Evolutionary conservation across 2,113 vertebrate genomes (phyloP).

Genomic region (Chinchilla lanigera): DNA sequence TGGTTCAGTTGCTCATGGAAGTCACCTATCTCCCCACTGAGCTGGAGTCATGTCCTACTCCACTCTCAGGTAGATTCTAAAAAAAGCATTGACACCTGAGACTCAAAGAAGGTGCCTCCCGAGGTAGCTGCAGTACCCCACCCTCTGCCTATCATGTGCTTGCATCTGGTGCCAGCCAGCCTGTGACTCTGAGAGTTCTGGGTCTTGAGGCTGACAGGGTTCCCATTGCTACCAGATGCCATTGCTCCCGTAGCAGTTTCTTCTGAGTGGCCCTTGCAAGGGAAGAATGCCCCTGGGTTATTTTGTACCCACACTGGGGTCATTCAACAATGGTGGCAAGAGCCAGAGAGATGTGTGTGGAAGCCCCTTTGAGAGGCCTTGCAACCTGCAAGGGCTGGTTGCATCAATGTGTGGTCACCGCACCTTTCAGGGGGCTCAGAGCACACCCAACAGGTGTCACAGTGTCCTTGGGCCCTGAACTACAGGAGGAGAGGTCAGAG

Average conservation of each 20-base stretch:
- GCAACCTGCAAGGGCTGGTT: background rate
- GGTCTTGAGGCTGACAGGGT: too few relatives aligned
- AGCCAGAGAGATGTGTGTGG: background rate
- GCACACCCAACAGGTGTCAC: rapidly evolving
- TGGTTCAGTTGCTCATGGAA: background rate
- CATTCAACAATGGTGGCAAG: too few relatives aligned
- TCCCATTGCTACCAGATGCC: background rate
- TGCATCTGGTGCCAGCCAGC: background rate
- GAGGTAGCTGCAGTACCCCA: background rate
- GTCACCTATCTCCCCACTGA: rapidly evolving
- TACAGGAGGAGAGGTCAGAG: background rate
- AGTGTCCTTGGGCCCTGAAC: too few relatives aligned
- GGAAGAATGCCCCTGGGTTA: background rate
- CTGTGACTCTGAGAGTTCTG: background rate
- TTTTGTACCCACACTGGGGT: background rate
- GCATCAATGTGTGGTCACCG: background rate
- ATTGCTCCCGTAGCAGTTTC: background rate
- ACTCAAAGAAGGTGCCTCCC: background rate
- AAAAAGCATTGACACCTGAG: background rate
- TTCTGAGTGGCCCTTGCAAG: too few relatives aligned
- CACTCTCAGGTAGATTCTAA: background rate
- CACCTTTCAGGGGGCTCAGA: background rate
- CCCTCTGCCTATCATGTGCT: rapidly evolving
- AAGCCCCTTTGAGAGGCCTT: too few relatives aligned
- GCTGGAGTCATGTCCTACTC: rapidly evolving